A percentile compares a stretch with the other conserved stretches of the same genome.
phyloP scores from a whole-genome alignment of 2,888 invertebrate genomes.

The Serripes groenlandicus region DNA sequence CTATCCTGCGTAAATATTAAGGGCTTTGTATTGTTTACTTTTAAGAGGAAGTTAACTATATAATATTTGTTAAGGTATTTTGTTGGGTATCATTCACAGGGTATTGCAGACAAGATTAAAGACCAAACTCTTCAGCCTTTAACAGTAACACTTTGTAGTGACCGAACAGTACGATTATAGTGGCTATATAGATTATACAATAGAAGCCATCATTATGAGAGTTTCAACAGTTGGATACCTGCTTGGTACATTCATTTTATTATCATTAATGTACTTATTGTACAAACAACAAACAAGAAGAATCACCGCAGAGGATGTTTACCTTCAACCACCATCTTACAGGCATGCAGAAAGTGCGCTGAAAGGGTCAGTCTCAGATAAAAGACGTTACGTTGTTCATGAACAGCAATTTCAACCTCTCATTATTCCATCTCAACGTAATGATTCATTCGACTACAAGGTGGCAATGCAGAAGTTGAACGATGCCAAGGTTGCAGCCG shows the following conservation, averaged over 20 bases:
- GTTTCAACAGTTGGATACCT: conserved; percentile 28
- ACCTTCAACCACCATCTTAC: conserved; percentile 29
- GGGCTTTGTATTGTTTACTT: too few species aligned
- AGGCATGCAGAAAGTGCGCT: not conserved
- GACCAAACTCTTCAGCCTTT: too few species aligned
- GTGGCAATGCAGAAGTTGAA: conserved; percentile 61
- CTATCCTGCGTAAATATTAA: too few species aligned
- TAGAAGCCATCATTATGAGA: conserved; percentile 2
- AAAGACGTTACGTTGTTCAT: conserved; percentile 42
- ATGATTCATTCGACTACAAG: conserved; percentile 41
- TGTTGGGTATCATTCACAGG: too few species aligned
- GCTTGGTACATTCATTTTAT: conserved; percentile 25
- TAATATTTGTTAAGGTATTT: too few species aligned
- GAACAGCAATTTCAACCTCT: conserved; percentile 49
- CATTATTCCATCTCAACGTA: conserved; percentile 40
- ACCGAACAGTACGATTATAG: too few species aligned
- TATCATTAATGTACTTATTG: conserved; percentile 38
- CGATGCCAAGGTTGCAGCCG: conserved; percentile 53
- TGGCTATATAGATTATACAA: too few species aligned
- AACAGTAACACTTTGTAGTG: too few species aligned
- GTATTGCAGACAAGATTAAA: too few species aligned
- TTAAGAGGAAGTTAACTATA: too few species aligned
- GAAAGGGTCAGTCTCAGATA: conserved; percentile 29
- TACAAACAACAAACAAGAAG: conserved; percentile 42
- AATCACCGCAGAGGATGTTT: conserved; percentile 30